Evolutionary conservation across 2,888 invertebrate genomes (phyloP), one percentile per base, ranked within the genome.

Genomic region (Phasia obesa): DNA sequence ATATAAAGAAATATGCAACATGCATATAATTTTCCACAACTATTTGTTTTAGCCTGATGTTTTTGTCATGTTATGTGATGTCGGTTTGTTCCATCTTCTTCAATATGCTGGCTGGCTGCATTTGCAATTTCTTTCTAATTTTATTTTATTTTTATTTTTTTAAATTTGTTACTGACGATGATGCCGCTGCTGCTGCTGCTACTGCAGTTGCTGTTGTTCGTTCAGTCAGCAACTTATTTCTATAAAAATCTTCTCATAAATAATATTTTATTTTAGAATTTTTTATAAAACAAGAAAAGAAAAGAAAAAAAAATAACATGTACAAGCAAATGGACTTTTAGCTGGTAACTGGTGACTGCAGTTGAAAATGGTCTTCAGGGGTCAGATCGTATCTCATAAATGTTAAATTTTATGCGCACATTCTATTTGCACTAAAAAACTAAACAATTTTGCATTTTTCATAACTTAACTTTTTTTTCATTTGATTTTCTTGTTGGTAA

Each of bases 371-470:
- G 71, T 83, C 79, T 83, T 83, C 62, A 79, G 83, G 77, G 83
- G 83, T 83, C 84, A 84, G 85, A 85, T 85, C 70, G 74, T 74
- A 85, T 85, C 85, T 85, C 84, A 85, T 85, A 85, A 85, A 85
- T 85, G 84, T 75, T 80, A 82, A 85, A 84, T 85, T 85, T 85
- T 84, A 85, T 85, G 84, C 85, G 75, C 79, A 79, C 83, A 83
- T 83, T 83, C 71, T 76, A 76, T 62, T 55, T 6, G 57, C 62
- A 55, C 19, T 15, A 47, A 51, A 73, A 73, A 73, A 17, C 19
- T 11, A 25, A 67, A 21, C 21, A 75, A 59, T 38, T 73, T 67
- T 64, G 47, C 70, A 70, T 77, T 77, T 77, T 77, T 62, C 70
- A 77, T 57, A 77, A 55, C 47, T 70, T 23, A 23, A 47, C 21